Conservation (phyloP, 2,797 vertebrate species). For the Spheniscus humboldti region DNA sequence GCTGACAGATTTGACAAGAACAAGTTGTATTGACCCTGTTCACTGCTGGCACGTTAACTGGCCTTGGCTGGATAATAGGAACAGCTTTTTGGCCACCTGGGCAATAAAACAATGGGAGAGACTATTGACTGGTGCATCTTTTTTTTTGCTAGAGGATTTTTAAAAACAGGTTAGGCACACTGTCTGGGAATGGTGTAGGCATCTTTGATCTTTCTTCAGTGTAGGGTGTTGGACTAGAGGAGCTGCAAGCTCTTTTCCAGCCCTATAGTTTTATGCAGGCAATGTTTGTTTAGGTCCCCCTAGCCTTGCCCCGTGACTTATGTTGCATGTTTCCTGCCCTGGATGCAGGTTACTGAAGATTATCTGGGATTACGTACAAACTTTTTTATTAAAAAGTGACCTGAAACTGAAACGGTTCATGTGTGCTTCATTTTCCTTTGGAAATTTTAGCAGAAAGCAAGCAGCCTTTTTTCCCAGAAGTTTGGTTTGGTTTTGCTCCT, state of each 20-base stretch:
- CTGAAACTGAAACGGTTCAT: background rate
- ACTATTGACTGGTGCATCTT: background rate
- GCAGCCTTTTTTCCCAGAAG: background rate
- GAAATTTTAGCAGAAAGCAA: background rate
- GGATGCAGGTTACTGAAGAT: background rate
- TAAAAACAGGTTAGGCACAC: background rate
- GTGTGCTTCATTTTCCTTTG: background rate
- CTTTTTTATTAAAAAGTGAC: background rate
- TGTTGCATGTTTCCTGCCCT: background rate
- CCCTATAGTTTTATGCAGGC: background rate
- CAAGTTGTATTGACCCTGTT: background rate
- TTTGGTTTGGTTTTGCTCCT: background rate
- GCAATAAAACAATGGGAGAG: background rate
- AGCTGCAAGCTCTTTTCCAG: background rate
- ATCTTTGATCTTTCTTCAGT: background rate
- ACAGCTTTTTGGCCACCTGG: background rate
- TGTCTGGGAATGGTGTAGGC: background rate
- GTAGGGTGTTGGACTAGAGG: background rate
- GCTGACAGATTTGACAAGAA: background rate
- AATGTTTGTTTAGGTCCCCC: background rate
- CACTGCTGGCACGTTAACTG: background rate
- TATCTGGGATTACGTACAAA: background rate
- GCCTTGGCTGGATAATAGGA: background rate
- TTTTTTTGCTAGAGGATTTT: background rate
- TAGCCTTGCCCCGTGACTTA: background rate